Evolutionary conservation across 2,113 vertebrate species (phyloP).

Genomic region (Bufo gargarizans): DNA sequence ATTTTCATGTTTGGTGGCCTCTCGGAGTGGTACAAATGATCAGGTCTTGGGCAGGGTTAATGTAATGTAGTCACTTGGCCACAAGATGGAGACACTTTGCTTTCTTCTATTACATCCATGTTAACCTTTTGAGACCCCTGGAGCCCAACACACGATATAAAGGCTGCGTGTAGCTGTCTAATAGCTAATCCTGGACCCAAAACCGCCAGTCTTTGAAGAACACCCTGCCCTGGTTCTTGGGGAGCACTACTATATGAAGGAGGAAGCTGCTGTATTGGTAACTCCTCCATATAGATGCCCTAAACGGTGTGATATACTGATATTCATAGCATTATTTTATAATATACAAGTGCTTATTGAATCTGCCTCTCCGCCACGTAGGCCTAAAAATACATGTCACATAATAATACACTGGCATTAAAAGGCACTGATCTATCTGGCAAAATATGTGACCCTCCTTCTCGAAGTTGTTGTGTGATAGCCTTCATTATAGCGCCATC

Average conservation of each 20-base stretch:
- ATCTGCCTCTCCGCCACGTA: neutral
- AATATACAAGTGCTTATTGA: neutral
- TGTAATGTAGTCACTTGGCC: neutral
- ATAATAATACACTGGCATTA: constrained; percentile 14
- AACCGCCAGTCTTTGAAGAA: too few relatives aligned
- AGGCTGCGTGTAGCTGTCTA: neutral
- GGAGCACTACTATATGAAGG: neutral
- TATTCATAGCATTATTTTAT: neutral
- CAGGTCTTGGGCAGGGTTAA: neutral
- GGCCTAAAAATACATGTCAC: neutral
- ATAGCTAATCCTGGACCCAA: too few relatives aligned
- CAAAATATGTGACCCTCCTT: constrained; percentile 10
- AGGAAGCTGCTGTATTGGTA: neutral
- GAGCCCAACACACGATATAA: neutral
- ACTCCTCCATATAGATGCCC: neutral
- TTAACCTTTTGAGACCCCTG: neutral
- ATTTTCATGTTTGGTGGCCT: neutral
- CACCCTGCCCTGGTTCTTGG: neutral
- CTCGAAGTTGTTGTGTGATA: neutral
- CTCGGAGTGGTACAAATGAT: neutral
- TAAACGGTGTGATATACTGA: rapidly evolving
- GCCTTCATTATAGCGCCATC: neutral
- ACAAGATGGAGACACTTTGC: neutral
- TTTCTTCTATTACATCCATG: neutral
- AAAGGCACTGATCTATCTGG: neutral